Base-by-base conservation (phyloP, 2,888 invertebrate genomes). In the Dichetophora obliterata region DNA sequence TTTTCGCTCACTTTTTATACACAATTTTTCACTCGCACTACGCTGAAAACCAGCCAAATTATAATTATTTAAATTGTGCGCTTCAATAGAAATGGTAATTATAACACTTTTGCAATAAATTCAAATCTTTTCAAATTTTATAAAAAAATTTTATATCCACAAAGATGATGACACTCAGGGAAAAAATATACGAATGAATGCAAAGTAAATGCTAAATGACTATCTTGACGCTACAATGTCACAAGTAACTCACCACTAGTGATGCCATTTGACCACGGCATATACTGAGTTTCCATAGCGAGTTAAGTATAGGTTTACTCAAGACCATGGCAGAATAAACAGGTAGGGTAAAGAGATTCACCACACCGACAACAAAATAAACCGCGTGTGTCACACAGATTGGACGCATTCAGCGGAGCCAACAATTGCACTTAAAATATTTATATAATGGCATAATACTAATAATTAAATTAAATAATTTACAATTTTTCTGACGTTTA, bases 71-170 rank as follows among this genome's bases (percentile, higher is more conserved):
- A 27, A 31, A 54, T 65, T 37, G 22, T 37, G 54, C 54, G 37
- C 65, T 1, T 22, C 27, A 37, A n/a, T 48, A 34, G 24, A 43
- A 52, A 34, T 52, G 22, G 22, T 19, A 54, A 54, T 76, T 43
- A 14, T 57, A 19, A 43, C 57, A 54, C n/a, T 57, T 72, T 72
- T 34, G 19, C 5, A 34, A 34, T 22, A 50, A 34, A 69, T 72
- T 68, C 31, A 16, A 24, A 63, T 16, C 16, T 37, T 65, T 65
- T 27, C n/a, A n/a, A n/a, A n/a, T n/a, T n/a, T n/a, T n/a, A n/a
- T 16, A 24, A 31, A 31, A 59, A 59, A 59, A 27, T 27, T 65
- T 65, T 27, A 34, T 31, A 9, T 37, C 63, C 37, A n/a, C 9
- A 37, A 34, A 31, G 14, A 37, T 34, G n/a, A 65, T 43, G 43